Evolutionary conservation across 2,888 invertebrate species (phyloP).

Genomic region (Drosophila leonis): DNA sequence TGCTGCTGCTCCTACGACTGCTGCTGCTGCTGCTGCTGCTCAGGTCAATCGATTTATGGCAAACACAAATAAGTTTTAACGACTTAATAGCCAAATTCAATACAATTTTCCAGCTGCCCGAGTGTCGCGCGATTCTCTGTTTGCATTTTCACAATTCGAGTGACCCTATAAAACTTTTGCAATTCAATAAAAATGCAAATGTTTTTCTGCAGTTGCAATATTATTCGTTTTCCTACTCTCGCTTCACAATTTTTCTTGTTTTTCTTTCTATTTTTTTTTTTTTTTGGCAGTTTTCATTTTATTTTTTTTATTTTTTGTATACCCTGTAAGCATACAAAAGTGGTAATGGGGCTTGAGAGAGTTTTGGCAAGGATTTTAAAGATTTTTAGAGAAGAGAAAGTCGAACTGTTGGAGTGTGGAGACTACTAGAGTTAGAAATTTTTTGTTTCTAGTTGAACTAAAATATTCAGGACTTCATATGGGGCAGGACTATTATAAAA

Average conservation of each 20-base stretch:
- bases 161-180: constrained; percentile 73
- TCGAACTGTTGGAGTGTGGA: too few species aligned
- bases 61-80: constrained; percentile 66
- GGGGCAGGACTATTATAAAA: not conserved
- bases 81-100: constrained; percentile 79
- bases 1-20: not conserved
- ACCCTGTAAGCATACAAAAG: constrained; percentile 12
- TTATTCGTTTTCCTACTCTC: constrained; percentile 16
- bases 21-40: not conserved
- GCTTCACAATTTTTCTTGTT: not conserved
- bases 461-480: too few species aligned
- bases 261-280: not conserved
- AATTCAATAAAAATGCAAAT: constrained; percentile 81
- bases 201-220: constrained; percentile 55
- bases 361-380: not conserved
- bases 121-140: constrained; percentile 25
- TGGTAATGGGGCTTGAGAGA: not conserved
- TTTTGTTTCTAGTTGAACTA: not conserved
- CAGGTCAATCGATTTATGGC: constrained; percentile 58
- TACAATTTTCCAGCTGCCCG: constrained; percentile 76
- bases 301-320: constrained; percentile 19
- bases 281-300: constrained; percentile 57
- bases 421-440: not conserved
- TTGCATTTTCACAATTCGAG: constrained; percentile 14
- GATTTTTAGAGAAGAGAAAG: not conserved